Base-by-base conservation (phyloP, 2,888 invertebrate species). In the Falcaria lacertinaria region DNA sequence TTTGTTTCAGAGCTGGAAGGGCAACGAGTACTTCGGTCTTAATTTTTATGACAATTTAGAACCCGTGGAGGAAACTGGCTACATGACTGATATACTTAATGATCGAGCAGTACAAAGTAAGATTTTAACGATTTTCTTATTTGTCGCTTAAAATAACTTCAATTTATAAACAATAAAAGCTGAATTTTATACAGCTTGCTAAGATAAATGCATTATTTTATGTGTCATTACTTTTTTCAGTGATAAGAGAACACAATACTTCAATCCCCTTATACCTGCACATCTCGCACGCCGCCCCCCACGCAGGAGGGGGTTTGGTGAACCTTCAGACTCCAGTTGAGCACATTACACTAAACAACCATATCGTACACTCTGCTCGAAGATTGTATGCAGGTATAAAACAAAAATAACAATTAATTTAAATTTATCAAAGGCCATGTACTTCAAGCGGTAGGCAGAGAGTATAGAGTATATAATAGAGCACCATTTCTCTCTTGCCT, bases 281-380 rank as follows among this genome's bases (percentile, higher is more conserved):
- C 72, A 58, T 97, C 32, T 90, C 94, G 0, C 95, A 96, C 70
- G 82, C 93, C 16, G 96, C 96, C 0, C 92, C 94, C 0, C 97
- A 97, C 71, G 86, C 92, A 0, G 95, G 91, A 4, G 95, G 95
- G 56, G 87, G 89, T 0, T 91, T 93, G 50, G 91, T 92, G 39
- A 92, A 91, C 2, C 76, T 95, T 41, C 94, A 95, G 72, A 93
- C 92, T 11, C 94, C 94, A 13, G 83, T 89, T 45, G 91, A 92
- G 52, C 90, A 91, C 39, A 89, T 94, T 14, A 78, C 90, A 32
- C 91, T 91, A 62, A 94, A 95, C 69, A 77, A 84, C 8, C 90
- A 95, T 66, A 94, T 96, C 40, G 75, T 90, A 2, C 93, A 96
- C 68, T 79, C 90, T 7, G 90, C 92, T 42, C 82, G 95, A 45